A percentile compares a stretch with the other conserved stretches of the same genome.
These are phyloP conservation scores for Chaetops frenatus DNA, from an alignment of 2,113 vertebrate species.

Conservation along the genomic window DNA sequence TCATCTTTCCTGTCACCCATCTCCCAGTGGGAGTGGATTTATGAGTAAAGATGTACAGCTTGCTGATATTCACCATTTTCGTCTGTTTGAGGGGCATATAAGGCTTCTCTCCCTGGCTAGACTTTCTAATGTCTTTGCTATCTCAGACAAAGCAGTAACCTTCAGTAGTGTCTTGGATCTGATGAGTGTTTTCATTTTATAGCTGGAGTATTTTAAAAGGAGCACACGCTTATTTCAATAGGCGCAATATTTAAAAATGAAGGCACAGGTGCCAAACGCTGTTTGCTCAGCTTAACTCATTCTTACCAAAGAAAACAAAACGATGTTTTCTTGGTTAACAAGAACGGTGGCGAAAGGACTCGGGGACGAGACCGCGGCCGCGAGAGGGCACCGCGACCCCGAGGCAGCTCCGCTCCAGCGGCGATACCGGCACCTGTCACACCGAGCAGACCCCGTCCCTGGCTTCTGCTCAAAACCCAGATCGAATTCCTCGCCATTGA, in stretches of 20 bases:
- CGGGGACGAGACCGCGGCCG: not conserved
- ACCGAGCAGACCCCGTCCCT: not conserved
- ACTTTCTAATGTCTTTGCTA: accelerated
- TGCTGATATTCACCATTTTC: not conserved
- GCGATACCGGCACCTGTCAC: not conserved
- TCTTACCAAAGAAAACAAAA: not conserved
- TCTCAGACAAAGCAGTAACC: not conserved
- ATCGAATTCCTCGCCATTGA: accelerated
- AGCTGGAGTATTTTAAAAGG: not conserved
- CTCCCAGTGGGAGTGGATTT: too few relatives aligned
- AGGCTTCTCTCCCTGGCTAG: not conserved
- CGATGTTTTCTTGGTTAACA: accelerated
- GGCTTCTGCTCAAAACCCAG: accelerated
- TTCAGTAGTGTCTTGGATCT: not conserved
- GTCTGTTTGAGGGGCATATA: not conserved
- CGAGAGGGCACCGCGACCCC: not conserved
- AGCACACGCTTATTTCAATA: not conserved
- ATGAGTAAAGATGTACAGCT: not conserved
- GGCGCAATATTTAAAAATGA: not conserved
- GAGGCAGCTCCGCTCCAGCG: not conserved
- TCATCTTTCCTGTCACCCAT: not conserved
- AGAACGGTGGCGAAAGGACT: not conserved
- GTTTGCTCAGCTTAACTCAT: not conserved
- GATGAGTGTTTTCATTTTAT: not conserved
- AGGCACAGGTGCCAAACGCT: not conserved